Evolutionary conservation across 1,140 invertebrate species (phyloP).

Genomic region (Cotesia glomerata): DNA sequence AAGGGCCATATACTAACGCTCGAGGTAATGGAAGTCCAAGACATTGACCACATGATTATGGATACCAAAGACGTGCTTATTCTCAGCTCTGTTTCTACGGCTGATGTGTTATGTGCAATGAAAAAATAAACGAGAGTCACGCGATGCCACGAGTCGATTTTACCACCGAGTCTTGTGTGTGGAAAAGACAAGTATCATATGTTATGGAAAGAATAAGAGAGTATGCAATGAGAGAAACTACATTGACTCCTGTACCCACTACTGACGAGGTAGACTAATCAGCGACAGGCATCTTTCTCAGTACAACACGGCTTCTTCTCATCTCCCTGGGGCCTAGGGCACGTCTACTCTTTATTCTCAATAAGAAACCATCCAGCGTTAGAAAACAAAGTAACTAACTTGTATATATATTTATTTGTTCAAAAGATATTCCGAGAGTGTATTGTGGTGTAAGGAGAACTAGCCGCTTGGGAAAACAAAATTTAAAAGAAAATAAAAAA

Average conservation of each 20-base stretch:
- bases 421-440: too few species aligned
- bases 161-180: not conserved
- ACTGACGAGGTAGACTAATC: constrained; percentile 2
- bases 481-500: not conserved
- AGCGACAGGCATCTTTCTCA: not conserved
- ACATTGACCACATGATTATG: constrained; percentile 8
- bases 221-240: too few species aligned
- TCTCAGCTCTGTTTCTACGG: too few species aligned
- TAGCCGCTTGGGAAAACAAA: not conserved
- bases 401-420: too few species aligned
- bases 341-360: not conserved
- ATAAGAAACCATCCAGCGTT: not conserved
- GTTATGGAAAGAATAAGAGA: too few species aligned
- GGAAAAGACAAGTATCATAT: too few species aligned
- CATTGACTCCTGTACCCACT: not conserved
- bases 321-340: not conserved
- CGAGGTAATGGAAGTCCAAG: not conserved
- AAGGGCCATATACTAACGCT: not conserved
- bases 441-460: too few species aligned
- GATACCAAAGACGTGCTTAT: constrained; percentile 2
- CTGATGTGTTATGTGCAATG: too few species aligned
- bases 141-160: constrained; percentile 15
- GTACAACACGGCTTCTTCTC: not conserved
- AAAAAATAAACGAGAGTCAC: not conserved
- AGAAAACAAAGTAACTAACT: not conserved